phyloP scores from a whole-genome alignment of 1,140 invertebrate genomes.

The Trialeurodes vaporariorum region DNA sequence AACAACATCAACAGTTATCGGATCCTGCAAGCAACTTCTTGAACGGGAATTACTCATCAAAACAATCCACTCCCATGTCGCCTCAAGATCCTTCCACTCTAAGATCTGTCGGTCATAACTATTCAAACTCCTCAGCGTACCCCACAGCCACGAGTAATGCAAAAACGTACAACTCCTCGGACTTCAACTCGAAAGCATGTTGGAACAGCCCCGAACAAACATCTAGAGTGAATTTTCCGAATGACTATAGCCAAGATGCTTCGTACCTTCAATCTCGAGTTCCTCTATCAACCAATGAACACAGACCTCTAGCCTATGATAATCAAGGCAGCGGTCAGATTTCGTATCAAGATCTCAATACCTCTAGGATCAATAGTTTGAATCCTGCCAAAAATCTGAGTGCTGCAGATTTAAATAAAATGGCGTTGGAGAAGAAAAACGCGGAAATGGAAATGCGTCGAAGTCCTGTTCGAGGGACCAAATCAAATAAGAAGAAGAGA shows the following conservation, averaged over 20 bases:
- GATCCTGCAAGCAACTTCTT: constrained; percentile 16
- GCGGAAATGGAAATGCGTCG: constrained; percentile 22
- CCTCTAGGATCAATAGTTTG: not conserved
- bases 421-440: not conserved
- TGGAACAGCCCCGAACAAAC: not conserved
- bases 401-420: not conserved
- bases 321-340: not conserved
- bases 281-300: not conserved
- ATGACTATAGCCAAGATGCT: not conserved
- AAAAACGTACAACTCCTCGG: not conserved
- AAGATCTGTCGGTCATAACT: constrained; percentile 23
- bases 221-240: not conserved
- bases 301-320: not conserved
- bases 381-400: not conserved
- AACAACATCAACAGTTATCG: constrained; percentile 37
- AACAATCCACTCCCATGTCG: constrained; percentile 47
- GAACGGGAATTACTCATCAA: constrained; percentile 31
- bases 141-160: constrained; percentile 50
- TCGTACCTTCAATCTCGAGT: not conserved
- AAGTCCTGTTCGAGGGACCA: not conserved
- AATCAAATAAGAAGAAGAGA: constrained; percentile 28
- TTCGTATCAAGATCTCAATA: not conserved
- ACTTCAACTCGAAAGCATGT: not conserved
- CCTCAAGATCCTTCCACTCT: constrained; percentile 54
- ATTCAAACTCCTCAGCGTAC: constrained; percentile 36